Base-by-base conservation (phyloP, 2,113 vertebrate genomes). In the Synodontis membranacea region DNA sequence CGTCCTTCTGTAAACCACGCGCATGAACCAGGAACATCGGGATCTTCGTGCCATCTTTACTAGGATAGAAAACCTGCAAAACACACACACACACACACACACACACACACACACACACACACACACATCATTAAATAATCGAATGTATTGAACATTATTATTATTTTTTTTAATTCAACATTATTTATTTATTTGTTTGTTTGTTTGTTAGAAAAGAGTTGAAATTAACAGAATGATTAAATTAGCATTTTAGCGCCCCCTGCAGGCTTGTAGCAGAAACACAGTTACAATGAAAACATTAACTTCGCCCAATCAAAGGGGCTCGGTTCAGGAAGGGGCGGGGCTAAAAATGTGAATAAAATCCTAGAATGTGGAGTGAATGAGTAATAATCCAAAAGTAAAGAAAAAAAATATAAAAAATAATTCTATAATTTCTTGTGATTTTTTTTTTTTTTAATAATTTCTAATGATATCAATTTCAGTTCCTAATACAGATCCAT, bases 11-110 rank as follows among this genome's bases (percentile, higher is more conserved):
- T 23, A 95, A 87, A 56, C 89, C 56, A 28, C 90, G 91, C 25
- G 92, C 48, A 1, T 96, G 94, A 19, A 96, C 95, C 87, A 95
- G 87, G 88, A 96, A 96, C 95, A 96, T 96, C 23, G 95, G 95
- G 66, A 96, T 94, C 86, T 91, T 91, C 8, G 94, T 95, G 83
- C 94, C 94, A 60, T 95, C 95, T 84, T 94, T 94, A 90, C 94
- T 94, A 31, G 93, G 87, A 50, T 94, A 96, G 75, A 96, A 96
- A 1, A 96, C 94, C 95, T 96, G 83, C 0, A 79, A 86, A 1
- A 85, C 17, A 52, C 75, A 86, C 50, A 78, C 74, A 74, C 68
- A 42, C 17, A 70, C 37, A 70, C 68, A 68, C 64, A 68, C 64
- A 34, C 31, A 34, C 15, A 70, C 64, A 37, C 31, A 34, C 6